phyloP scores from a whole-genome alignment of 2,797 vertebrate species.

The Perodicticus potto region DNA sequence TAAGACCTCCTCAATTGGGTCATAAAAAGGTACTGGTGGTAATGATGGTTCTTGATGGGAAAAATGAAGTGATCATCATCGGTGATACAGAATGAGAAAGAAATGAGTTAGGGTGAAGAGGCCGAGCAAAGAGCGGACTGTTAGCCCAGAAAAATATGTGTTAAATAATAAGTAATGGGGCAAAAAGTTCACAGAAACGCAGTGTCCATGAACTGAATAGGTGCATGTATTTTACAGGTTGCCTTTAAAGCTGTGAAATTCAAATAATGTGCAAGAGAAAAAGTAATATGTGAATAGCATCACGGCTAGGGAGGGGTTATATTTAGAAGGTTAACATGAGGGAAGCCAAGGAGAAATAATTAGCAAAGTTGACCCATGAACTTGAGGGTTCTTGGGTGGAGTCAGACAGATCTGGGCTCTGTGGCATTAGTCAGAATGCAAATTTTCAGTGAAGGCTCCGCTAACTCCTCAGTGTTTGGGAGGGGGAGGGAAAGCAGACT shows the following conservation, averaged over 20 bases:
- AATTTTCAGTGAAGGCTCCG: slow-evolving; percentile 42
- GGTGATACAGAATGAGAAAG: slow-evolving; percentile 1
- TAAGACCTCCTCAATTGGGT: background rate
- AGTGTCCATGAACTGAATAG: background rate
- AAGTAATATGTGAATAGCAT: background rate
- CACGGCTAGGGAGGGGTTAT: background rate
- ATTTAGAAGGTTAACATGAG: background rate
- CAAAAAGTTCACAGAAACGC: background rate
- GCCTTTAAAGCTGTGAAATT: slow-evolving; percentile 8
- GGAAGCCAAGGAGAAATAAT: background rate
- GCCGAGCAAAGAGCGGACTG: background rate
- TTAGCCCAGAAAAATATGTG: background rate
- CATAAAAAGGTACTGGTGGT: background rate
- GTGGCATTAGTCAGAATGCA: rapidly evolving
- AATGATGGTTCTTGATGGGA: background rate
- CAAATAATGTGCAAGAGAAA: slow-evolving; percentile 50
- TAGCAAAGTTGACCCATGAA: background rate
- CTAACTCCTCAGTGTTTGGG: background rate
- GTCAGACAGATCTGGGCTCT: background rate
- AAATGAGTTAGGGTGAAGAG: slow-evolving; percentile 31
- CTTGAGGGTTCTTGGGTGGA: background rate
- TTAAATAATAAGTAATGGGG: slow-evolving; percentile 46
- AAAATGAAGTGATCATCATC: background rate
- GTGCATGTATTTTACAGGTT: background rate
- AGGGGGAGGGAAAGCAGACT: background rate